Evolutionary conservation across 2,888 invertebrate species (phyloP).

Genomic region (Lepas anatifera): DNA sequence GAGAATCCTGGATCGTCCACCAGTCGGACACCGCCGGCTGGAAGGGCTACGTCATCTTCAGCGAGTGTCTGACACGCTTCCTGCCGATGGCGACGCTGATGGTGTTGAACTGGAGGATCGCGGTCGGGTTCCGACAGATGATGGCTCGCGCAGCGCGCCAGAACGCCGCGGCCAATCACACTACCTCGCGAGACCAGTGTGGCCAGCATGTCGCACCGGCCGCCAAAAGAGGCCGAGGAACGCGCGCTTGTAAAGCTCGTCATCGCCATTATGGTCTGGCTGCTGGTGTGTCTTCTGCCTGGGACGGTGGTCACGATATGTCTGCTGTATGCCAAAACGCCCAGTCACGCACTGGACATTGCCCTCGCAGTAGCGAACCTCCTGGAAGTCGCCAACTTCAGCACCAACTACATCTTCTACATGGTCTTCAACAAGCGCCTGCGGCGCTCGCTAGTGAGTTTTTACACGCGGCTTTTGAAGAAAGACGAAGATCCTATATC

Average conservation of each 20-base stretch:
- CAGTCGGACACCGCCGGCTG: neutral
- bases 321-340: neutral
- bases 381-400: conserved; percentile 6
- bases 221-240: neutral
- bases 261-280: neutral
- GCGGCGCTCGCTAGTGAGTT: neutral
- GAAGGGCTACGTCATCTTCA: neutral
- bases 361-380: neutral
- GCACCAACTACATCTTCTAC: neutral
- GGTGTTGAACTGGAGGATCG: neutral
- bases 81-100: neutral
- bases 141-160: neutral
- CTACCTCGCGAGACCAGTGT: neutral
- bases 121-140: neutral
- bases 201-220: neutral
- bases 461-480: no score
- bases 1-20: neutral
- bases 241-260: neutral
- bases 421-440: neutral
- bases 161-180: neutral
- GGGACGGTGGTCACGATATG: neutral
- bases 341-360: neutral
- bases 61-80: neutral
- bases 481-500: no score
- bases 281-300: neutral